phyloP scores from a whole-genome alignment of 2,113 vertebrate genomes.

The Larimichthys polyactis region DNA sequence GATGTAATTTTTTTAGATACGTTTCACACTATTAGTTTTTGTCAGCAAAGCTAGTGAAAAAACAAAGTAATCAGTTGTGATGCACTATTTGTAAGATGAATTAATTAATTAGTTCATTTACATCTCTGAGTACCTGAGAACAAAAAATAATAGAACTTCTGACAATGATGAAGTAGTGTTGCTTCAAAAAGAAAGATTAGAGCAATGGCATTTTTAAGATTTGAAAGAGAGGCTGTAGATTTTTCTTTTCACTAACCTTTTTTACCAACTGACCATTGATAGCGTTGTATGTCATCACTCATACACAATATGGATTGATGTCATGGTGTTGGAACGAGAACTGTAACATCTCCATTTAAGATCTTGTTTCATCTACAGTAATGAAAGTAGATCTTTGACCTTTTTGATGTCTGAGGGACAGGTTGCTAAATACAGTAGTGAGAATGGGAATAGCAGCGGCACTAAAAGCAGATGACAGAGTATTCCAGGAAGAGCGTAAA shows the following conservation, averaged over 20 bases:
- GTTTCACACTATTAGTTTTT: not conserved
- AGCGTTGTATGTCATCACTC: not conserved
- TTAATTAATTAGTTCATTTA: not conserved
- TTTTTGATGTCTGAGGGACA: not conserved
- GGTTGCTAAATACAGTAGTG: not conserved
- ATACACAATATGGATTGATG: not conserved
- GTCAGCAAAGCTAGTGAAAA: not conserved
- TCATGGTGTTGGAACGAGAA: not conserved
- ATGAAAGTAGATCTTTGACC: slow-evolving; percentile 9
- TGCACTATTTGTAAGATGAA: not conserved
- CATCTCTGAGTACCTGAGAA: not conserved
- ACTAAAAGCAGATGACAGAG: slow-evolving; percentile 6
- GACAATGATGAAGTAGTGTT: not conserved
- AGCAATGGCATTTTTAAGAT: not conserved
- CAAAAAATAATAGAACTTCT: not conserved
- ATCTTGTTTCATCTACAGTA: slow-evolving; percentile 17
- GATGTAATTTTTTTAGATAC: not conserved
- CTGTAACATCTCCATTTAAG: not conserved
- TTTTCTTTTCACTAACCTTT: not conserved
- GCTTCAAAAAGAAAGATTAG: not conserved
- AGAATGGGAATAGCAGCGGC: not conserved
- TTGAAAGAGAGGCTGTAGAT: not conserved
- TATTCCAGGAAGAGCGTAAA: slow-evolving; percentile 22
- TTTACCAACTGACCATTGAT: not conserved
- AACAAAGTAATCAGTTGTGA: not conserved